phyloP scores from a whole-genome alignment of 2,113 vertebrate species.

The Saccopteryx leptura region DNA sequence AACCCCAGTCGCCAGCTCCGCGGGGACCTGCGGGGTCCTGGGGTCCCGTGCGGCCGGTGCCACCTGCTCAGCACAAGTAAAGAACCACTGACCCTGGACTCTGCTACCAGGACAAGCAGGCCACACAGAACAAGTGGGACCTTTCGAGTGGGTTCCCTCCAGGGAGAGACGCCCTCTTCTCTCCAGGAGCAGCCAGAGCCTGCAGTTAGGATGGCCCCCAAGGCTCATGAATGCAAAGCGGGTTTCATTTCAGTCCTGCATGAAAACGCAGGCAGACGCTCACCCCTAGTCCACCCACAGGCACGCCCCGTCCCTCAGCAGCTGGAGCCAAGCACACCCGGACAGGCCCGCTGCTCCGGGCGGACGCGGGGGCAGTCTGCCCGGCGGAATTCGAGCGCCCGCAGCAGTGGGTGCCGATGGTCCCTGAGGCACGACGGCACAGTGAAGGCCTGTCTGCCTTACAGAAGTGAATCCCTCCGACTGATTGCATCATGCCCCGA shows the following conservation, averaged over 20 bases:
- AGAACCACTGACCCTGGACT: rapidly evolving
- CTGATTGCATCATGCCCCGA: not conserved
- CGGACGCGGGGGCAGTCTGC: too few species aligned
- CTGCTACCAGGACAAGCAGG: not conserved
- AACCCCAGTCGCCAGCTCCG: not conserved
- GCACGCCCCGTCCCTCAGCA: too few species aligned
- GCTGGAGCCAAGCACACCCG: too few species aligned
- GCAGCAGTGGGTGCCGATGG: not conserved
- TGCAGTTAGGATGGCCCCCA: not conserved
- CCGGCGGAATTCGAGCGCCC: too few species aligned
- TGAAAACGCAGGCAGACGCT: not conserved
- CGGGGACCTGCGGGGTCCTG: not conserved
- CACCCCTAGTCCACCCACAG: not conserved
- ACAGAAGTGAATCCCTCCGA: rapidly evolving
- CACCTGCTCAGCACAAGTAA: not conserved
- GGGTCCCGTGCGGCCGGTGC: not conserved
- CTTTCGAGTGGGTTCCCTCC: conserved; percentile 19
- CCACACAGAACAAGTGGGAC: not conserved
- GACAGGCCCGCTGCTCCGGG: not conserved
- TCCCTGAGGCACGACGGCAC: too few species aligned
- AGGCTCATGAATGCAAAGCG: not conserved
- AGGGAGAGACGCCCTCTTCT: not conserved
- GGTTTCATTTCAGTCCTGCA: not conserved
- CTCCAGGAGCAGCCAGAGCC: not conserved
- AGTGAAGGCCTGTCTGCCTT: rapidly evolving